These are phyloP conservation scores for Zaprionus lineosus DNA, from an alignment of 2,888 invertebrate species.

Conservation along the genomic window DNA sequence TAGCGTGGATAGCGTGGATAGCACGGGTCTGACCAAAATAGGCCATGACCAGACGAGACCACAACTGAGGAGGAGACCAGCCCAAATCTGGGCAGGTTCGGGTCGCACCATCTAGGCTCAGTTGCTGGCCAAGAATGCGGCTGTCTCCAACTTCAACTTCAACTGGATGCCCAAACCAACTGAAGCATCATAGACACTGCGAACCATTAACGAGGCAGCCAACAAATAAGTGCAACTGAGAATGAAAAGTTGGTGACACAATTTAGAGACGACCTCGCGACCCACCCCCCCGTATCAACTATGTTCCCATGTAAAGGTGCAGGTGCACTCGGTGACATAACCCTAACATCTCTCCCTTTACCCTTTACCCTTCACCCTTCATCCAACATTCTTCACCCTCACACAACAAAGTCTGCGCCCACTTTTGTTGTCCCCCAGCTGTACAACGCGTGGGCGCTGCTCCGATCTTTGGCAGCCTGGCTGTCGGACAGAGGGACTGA, in stretches of 20 bases:
- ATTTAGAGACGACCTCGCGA: constrained; percentile 10
- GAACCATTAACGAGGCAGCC: constrained; percentile 44
- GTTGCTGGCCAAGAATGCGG: constrained; percentile 54
- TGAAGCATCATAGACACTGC: neutral
- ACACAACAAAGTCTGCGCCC: constrained; percentile 22
- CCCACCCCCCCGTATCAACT: neutral
- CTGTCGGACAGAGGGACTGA: neutral
- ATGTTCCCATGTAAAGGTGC: neutral
- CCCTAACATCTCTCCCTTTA: too few relatives aligned
- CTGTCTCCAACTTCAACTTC: too few relatives aligned
- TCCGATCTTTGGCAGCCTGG: constrained; percentile 9
- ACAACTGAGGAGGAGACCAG: constrained; percentile 11
- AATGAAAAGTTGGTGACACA: constrained; percentile 12
- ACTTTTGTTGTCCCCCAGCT: constrained; percentile 14
- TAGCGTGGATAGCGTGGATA: constrained; percentile 22
- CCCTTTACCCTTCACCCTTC: too few relatives aligned
- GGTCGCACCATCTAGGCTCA: neutral
- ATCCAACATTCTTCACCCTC: constrained; percentile 14
- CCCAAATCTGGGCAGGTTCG: neutral
- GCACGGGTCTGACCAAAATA: constrained; percentile 34
- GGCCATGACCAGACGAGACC: constrained; percentile 25
- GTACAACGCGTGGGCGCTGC: constrained; percentile 29
- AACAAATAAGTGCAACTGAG: constrained; percentile 20
- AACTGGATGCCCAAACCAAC: too few relatives aligned
- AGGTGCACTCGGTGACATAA: constrained; percentile 26